phyloP scores from a whole-genome alignment of 2,888 invertebrate genomes.

The Acleris cristana region DNA sequence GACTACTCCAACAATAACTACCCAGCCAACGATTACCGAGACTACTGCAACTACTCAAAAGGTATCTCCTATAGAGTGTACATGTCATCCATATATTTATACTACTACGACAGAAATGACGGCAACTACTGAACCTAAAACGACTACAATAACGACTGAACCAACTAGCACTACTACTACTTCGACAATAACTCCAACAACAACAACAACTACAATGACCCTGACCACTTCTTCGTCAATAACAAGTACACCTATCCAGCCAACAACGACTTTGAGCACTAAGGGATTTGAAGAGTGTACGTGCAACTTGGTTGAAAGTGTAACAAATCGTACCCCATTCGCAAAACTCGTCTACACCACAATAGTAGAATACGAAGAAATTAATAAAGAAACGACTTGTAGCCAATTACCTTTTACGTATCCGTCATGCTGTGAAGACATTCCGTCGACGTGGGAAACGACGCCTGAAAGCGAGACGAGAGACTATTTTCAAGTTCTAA shows the following conservation, averaged over 20 bases:
- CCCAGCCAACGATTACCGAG: conserved; percentile 1
- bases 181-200: no score
- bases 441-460: conserved; percentile 69
- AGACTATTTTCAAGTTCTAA: conserved; percentile 68
- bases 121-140: no score
- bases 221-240: no score
- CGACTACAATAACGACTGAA: no score
- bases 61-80: no score
- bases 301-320: no score
- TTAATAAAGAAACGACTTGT: conserved; percentile 24
- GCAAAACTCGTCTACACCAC: neutral
- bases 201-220: no score
- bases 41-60: conserved; percentile 4
- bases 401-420: conserved; percentile 36
- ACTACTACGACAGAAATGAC: no score
- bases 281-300: no score
- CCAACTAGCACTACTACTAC: no score
- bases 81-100: no score
- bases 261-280: conserved; percentile 4
- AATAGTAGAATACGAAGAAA: conserved; percentile 6
- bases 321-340: conserved; percentile 4
- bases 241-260: neutral
- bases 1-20: neutral
- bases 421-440: conserved; percentile 55
- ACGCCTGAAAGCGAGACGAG: conserved; percentile 66